Evolutionary conservation across 2,113 vertebrate genomes (phyloP), one percentile per base, ranked within the genome.

Genomic region (Morphnarchus princeps): DNA sequence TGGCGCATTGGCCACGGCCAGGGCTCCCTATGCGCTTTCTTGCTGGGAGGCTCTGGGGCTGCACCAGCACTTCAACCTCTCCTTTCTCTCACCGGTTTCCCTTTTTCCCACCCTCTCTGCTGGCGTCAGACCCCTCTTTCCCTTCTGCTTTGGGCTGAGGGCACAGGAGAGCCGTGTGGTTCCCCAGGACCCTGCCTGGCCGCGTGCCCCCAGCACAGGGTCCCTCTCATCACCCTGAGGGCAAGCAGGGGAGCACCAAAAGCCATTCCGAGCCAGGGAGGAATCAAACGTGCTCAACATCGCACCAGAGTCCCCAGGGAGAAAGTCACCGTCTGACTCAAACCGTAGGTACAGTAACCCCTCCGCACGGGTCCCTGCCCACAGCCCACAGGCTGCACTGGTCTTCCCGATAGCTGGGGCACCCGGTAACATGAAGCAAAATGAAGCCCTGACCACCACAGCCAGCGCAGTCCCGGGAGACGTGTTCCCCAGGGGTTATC

Each of bases 141-240:
- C 80, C 26, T 63, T 29, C 54, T 67, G 34, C 63, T 72, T 50
- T 11, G 57, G 47, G 79, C 73, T 38, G 57, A 66, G 57, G 36
- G n/a, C 36, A 6, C 65, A 47, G 61, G 49, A 87, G 26, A 82
- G 28, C 40, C 21, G 13, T 1, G 3, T 38, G 32, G 13, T 0
- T 62, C 31, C 42, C 66, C 66, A n/a, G 71, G 45, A 93, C 31
- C 71, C 50, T 54, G 22, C 24, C 52, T 6, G 11, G 19, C 83
- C 14, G 0, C 0, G 0, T n/a, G 12, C 1, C 36, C 43, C 49
- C 22, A 34, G 42, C 52, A 71, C 36, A 43, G 2, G 3, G 40
- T 36, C 61, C 57, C 55, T 74, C 66, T n/a, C 74, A 40, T n/a
- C 80, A 58, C 31, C 31, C 57, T 28, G 22, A 77, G 58, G 22